Base-by-base conservation (phyloP, 1,140 invertebrate species). In the Xylocopa sonorina region DNA sequence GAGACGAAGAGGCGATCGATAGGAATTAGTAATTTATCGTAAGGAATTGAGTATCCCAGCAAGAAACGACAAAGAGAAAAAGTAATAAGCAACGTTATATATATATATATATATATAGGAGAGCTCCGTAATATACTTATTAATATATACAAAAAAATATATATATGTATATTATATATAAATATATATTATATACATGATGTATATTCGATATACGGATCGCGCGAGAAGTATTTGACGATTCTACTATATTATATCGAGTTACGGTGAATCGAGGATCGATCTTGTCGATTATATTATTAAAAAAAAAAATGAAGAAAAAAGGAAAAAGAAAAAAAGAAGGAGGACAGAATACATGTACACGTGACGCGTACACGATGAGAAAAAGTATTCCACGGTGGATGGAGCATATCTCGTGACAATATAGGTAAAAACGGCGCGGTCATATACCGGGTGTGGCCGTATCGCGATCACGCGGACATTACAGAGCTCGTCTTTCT, bases 351-450 rank as follows among this genome's bases (percentile, higher is more conserved):
- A 14, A 21, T 53, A 53, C 50, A 73, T 0, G 24, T 58, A 32
- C 29, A 67, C 46, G 21, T 38, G n/a, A 51, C 48, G 34, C 12
- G 41, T 21, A 48, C 12, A 12, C 27, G 38, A 3, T 7, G 10
- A 24, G 10, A 68, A 62, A 41, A 62, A 84, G 18, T 69, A 78
- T 74, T 58, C 38, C 69, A 62, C 34, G 53, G 55, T 55, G 73
- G 57, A 84, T 85, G n/a, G n/a, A n/a, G n/a, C 74, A 84, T 85
- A 85, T 85, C 82, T 81, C 74, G 73, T 60, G 78, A 84, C 83
- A 80, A 83, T 85, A 83, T 83, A 72, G 48, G 21, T 64, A 63
- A 51, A 48, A 16, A 32, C 38, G 51, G n/a, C n/a, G n/a, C n/a
- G n/a, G n/a, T 60, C 66, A 80, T 76, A 62, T 67, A 55, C 43